phyloP scores from a whole-genome alignment of 2,113 vertebrate genomes.

The Chionomys nivalis region DNA sequence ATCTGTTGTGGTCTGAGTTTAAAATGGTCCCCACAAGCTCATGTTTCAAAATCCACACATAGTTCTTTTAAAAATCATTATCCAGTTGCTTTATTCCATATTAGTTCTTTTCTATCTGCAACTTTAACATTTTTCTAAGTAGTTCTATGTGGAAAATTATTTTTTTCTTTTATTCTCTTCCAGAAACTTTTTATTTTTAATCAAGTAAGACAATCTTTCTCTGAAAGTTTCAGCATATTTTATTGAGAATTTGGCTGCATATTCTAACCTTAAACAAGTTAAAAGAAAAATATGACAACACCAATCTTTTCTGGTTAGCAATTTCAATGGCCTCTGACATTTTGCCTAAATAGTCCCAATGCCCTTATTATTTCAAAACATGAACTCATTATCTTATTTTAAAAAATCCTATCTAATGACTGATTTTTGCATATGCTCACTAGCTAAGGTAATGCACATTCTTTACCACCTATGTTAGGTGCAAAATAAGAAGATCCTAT shows the following conservation, averaged over 20 bases:
- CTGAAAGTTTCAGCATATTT: not conserved
- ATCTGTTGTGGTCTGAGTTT: not conserved
- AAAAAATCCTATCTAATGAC: not conserved
- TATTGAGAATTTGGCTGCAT: not conserved
- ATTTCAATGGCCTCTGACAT: not conserved
- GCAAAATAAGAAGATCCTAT: not conserved
- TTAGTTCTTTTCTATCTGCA: not conserved
- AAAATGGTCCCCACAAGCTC: not conserved
- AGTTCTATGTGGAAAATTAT: not conserved
- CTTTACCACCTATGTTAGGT: not conserved
- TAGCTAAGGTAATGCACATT: not conserved
- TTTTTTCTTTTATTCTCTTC: not conserved
- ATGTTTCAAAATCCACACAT: not conserved
- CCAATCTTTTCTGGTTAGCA: not conserved
- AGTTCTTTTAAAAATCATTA: not conserved
- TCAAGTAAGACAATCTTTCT: not conserved
- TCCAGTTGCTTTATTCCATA: not conserved
- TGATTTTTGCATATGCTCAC: not conserved
- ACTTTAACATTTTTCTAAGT: not conserved
- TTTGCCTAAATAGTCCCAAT: not conserved
- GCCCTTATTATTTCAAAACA: not conserved
- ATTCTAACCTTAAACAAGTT: not conserved
- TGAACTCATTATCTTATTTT: not conserved
- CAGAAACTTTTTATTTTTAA: not conserved
- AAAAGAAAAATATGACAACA: not conserved